A percentile compares a stretch with the other conserved stretches of the same genome.
phyloP scores from a whole-genome alignment of 2,797 vertebrate species.

The Tamandua tetradactyla region DNA sequence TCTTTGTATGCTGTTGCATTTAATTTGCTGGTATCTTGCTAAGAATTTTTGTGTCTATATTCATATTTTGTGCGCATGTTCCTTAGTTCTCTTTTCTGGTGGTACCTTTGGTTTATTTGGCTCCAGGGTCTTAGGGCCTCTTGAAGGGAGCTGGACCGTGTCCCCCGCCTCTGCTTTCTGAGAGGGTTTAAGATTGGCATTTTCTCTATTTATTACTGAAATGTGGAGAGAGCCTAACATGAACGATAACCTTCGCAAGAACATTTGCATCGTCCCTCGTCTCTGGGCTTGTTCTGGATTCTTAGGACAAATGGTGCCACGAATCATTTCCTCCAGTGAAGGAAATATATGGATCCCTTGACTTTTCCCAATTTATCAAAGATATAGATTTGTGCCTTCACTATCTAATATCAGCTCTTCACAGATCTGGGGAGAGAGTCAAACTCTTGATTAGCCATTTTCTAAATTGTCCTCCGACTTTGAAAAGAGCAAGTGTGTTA shows the following conservation, averaged over 20 bases:
- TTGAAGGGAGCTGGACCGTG: neutral
- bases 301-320: neutral
- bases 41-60: neutral
- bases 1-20: neutral
- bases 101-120: neutral
- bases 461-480: neutral
- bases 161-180: neutral
- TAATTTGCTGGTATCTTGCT: neutral
- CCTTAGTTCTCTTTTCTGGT: neutral
- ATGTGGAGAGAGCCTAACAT: neutral
- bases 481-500: neutral
- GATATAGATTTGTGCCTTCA: neutral
- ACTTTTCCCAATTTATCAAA: neutral
- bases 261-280: neutral
- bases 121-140: neutral
- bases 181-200: neutral
- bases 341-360: neutral
- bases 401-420: neutral
- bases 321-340: neutral
- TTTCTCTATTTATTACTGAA: slow-evolving; percentile 7
- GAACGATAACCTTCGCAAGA: neutral
- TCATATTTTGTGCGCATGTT: neutral
- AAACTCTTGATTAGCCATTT: neutral
- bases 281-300: neutral
- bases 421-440: too few species aligned